Evolutionary conservation across 1,140 invertebrate species (phyloP), one percentile per base, ranked within the genome.

Genomic region (Drosophila azteca): DNA sequence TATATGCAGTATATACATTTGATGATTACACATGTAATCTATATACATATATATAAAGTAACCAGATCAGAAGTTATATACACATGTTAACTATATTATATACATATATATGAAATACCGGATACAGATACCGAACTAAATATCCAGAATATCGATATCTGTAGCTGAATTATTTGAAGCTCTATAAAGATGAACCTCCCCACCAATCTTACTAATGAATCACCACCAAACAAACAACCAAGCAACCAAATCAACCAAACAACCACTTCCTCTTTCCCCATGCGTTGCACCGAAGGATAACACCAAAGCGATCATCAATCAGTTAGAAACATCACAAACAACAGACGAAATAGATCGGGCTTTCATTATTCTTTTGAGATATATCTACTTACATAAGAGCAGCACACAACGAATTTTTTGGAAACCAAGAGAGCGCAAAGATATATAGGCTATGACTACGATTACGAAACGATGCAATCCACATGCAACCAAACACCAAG

Each of bases 371-470:
- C 45, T 63, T 55, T 46, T 58, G 59, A 65, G n/a, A 74, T 74
- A 60, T 63, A 31, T 65, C 64, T 73, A n/a, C 43, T 51, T 61
- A 53, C 53, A 59, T 43, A 58, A 57, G 45, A 59, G 35, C 11
- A 39, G 35, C 11, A 75, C 71, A 75, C 71, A 75, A 75, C 71
- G 71, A 75, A 75, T 75, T 75, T 75, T 73, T 58, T 50, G 52
- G 46, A 60, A 63, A 58, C 61, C 49, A 57, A 70, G 35, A 57
- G 51, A 44, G 54, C 52, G 43, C 54, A 26, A 39, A 9, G 20
- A 41, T 52, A 69, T 55, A 44, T 53, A 15, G 22, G 51, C 53
- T 20, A 15, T 52, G 46, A 53, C 46, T 53, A 13, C 52, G 50
- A 22, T 31, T 68, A 35, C 24, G 17, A 63, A 54, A 35, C 52